A percentile compares a stretch with the other conserved stretches of the same genome.
Conservation (phyloP, 1,140 invertebrate species). For the Hylyphantes graminicola region DNA sequence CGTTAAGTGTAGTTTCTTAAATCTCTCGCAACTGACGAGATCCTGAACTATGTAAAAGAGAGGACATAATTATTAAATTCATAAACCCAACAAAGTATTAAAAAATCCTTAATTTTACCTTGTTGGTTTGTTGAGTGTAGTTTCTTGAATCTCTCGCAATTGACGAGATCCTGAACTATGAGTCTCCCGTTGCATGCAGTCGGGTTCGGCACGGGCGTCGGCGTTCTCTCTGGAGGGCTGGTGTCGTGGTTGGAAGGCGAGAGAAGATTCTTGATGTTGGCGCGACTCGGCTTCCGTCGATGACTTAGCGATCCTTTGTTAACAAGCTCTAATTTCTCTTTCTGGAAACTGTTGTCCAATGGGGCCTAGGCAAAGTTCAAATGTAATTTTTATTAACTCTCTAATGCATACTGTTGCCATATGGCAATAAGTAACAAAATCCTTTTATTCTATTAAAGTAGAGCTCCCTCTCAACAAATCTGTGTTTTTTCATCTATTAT, state of each 20-base stretch:
- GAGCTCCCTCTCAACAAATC: no score
- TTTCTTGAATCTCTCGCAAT: background rate
- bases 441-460: no score
- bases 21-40: background rate
- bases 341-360: conserved; percentile 55
- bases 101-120: background rate
- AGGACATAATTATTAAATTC: no score
- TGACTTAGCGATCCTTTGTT: conserved; percentile 55
- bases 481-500: no score
- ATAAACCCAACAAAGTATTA: no score
- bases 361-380: conserved; percentile 11
- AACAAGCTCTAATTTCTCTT: conserved; percentile 43
- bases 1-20: background rate
- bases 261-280: conserved; percentile 34
- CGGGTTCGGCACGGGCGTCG: background rate
- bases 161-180: background rate
- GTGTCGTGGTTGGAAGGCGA: conserved; percentile 1
- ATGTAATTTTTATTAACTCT: no score
- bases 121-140: background rate
- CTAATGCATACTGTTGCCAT: no score
- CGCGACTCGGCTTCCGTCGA: conserved; percentile 36
- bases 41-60: background rate
- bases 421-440: no score
- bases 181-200: background rate
- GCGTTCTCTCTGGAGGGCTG: background rate